Conservation (phyloP, 2,797 vertebrate species). For the Enteromius trimaculatus region DNA sequence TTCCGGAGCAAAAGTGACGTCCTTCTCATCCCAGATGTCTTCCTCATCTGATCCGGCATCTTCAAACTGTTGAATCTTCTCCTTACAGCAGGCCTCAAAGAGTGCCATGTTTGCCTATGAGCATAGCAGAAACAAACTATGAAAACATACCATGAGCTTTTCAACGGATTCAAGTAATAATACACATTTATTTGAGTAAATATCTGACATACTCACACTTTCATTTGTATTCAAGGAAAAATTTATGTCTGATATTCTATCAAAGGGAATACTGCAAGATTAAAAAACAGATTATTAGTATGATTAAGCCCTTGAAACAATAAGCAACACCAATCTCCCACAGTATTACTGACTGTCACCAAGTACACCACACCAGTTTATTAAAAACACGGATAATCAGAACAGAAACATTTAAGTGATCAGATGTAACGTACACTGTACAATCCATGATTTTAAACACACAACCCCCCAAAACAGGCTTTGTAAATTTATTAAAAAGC, state of each 20-base stretch:
- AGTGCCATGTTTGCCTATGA: slow-evolving; percentile 93
- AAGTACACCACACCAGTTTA: slow-evolving; percentile 8
- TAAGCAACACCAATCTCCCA: slow-evolving; percentile 1
- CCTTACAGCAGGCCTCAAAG: slow-evolving; percentile 98
- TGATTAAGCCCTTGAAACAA: slow-evolving; percentile 56
- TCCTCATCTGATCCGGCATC: slow-evolving; percentile 96
- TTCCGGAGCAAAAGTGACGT: slow-evolving; percentile 91
- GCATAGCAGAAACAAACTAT: slow-evolving; percentile 48
- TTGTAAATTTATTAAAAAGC: slow-evolving; percentile 3
- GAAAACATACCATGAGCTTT: slow-evolving; percentile 1
- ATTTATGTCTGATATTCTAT: slow-evolving; percentile 99
- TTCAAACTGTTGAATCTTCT: slow-evolving; percentile 98
- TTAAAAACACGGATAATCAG: not conserved
- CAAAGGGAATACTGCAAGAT: slow-evolving; percentile 96
- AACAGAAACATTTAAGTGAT: not conserved
- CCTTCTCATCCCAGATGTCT: slow-evolving; percentile 98
- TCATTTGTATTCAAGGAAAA: slow-evolving; percentile 99
- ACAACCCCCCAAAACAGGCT: not conserved
- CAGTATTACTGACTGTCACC: slow-evolving; percentile 4
- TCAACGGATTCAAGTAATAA: not conserved
- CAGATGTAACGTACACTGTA: not conserved
- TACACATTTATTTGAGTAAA: not conserved
- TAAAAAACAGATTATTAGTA: slow-evolving; percentile 77
- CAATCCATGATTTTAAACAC: slow-evolving; percentile 11
- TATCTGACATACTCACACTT: slow-evolving; percentile 87